Percentiles rank a stretch among this genome's conserved stretches.
These are phyloP conservation scores for Geococcyx californianus DNA, from an alignment of 2,113 vertebrate genomes.

Conservation along the genomic window DNA sequence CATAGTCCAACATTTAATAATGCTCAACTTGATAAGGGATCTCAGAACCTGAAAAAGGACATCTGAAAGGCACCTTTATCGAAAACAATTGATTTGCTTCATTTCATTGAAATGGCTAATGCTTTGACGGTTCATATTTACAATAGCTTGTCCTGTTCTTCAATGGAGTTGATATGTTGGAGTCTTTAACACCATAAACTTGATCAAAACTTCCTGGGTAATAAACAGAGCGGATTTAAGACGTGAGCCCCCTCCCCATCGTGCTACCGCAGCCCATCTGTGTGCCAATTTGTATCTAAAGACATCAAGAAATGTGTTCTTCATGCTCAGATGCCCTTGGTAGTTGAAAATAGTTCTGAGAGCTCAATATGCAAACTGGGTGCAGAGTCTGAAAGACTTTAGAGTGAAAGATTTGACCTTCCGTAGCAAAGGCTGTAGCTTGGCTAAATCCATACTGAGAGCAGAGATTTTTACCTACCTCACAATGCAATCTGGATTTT, in stretches of 20 bases:
- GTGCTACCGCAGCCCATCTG: constrained; percentile 64
- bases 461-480: not conserved
- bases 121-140: constrained; percentile 86
- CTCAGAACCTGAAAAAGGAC: constrained; percentile 71
- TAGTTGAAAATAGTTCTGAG: constrained; percentile 74
- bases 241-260: constrained; percentile 42
- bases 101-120: constrained; percentile 84
- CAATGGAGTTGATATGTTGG: constrained; percentile 77
- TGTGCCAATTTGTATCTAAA: constrained; percentile 80
- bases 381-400: constrained; percentile 71
- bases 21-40: constrained; percentile 67
- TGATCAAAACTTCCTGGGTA: constrained; percentile 79
- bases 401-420: constrained; percentile 73
- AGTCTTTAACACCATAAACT: constrained; percentile 81
- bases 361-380: constrained; percentile 77
- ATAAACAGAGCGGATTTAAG: constrained; percentile 77
- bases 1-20: constrained; percentile 59
- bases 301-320: constrained; percentile 76
- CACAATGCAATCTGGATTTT: not conserved
- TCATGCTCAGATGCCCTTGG: constrained; percentile 74
- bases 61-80: constrained; percentile 83
- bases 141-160: constrained; percentile 77
- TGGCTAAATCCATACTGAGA: not conserved
- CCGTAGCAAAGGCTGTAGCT: constrained; percentile 8
- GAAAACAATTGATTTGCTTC: constrained; percentile 82